Base-by-base conservation (phyloP, 1,140 invertebrate species). In the Drosophila ohnishii region DNA sequence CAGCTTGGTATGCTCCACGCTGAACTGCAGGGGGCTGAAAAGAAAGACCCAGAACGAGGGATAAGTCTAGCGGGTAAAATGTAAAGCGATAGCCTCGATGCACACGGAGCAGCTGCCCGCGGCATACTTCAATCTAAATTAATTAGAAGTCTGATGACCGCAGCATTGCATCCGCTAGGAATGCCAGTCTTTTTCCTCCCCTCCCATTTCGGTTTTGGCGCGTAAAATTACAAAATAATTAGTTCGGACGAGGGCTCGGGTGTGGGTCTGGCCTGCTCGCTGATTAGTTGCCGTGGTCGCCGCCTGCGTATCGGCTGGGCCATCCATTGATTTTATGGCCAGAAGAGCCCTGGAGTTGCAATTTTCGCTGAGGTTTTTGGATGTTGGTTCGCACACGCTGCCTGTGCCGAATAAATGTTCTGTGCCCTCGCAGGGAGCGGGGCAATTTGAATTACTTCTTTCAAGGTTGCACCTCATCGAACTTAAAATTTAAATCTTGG, bases 221-320 rank as follows among this genome's bases (percentile, higher is more conserved):
- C 67, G 37, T 69, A 72, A 77, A 86, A 87, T 82, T 86, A 73
- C 79, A 87, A 87, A 80, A 83, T 87, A 87, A 87, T 87, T 87
- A 82, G 83, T 60, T 73, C 56, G 60, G 50, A n/a, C 28, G 45
- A 39, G 37, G 51, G 51, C 11, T 19, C 11, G 44, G 30, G 19
- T 39, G 37, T 32, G 60, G 51, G 59, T 34, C 47, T 48, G 35
- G 64, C 50, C 55, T n/a, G 57, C 9, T 40, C 35, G 50, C 60
- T 82, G 83, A 85, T 78, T 85, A 85, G 77, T 73, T 84, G 48
- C 60, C 58, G 48, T 66, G 57, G 48, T 66, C 13, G 48, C 51
- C 44, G 65, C 59, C 35, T 48, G 48, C 48, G 56, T 53, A 56
- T 74, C 37, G 69, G 44, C 45, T 10, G 16, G 22, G 59, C 30